These are phyloP conservation scores for Emberiza fucata DNA, from an alignment of 2,113 vertebrate species.

Conservation along the genomic window DNA sequence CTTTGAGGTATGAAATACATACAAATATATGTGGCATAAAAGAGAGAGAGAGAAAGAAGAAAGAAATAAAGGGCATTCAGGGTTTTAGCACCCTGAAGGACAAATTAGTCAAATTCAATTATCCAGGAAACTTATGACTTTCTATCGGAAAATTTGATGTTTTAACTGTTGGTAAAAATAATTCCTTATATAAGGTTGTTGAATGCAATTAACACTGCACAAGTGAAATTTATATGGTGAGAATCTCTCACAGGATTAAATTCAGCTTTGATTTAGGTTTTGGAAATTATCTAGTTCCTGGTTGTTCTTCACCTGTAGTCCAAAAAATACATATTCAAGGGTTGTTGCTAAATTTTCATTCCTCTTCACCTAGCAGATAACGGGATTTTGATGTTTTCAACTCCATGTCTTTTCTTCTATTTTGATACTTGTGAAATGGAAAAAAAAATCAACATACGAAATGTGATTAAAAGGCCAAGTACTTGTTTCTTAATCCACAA, in stretches of 20 bases:
- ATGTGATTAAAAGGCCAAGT: background rate
- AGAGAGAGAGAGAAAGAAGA: background rate
- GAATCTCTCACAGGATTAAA: background rate
- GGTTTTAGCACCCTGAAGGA: background rate
- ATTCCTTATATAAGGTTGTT: background rate
- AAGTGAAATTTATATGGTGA: background rate
- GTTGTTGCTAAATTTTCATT: background rate
- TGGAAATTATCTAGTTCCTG: background rate
- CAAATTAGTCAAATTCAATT: background rate
- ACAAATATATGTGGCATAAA: background rate
- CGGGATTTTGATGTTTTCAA: background rate
- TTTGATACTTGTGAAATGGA: background rate
- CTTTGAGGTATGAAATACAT: background rate
- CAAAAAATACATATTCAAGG: background rate
- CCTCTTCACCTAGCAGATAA: background rate
- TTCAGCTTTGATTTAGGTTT: background rate
- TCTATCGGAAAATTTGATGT: background rate
- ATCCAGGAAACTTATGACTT: background rate
- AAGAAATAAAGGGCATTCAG: background rate
- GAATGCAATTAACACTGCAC: background rate
- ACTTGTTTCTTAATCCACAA: background rate
- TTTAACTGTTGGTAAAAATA: background rate
- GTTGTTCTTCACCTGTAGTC: background rate
- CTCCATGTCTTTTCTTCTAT: background rate
- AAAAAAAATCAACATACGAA: background rate